A percentile compares a stretch with the other conserved stretches of the same genome.
Conservation (phyloP, 2,113 vertebrate species). For the Eurystomus gularis region DNA sequence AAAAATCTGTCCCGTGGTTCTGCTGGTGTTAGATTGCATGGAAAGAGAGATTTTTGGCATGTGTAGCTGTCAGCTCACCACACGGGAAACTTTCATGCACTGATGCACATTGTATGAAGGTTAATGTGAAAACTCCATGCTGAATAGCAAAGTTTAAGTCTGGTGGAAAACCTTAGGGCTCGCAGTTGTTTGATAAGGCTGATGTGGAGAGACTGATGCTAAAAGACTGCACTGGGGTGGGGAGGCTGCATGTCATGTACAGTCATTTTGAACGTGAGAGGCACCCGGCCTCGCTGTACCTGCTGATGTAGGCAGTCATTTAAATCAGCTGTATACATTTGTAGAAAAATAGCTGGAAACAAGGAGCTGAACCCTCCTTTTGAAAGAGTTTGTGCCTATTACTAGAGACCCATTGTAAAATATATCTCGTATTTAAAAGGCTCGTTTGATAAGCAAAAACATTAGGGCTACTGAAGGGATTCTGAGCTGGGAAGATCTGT, state of each 20-base stretch:
- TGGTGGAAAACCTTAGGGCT: background rate
- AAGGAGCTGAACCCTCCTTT: background rate
- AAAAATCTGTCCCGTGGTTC: conserved; percentile 74
- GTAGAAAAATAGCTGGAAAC: background rate
- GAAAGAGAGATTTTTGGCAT: conserved; percentile 77
- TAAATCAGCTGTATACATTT: background rate
- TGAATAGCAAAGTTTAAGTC: background rate
- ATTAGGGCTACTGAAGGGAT: background rate
- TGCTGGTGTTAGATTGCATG: conserved; percentile 75
- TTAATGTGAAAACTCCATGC: conserved; percentile 38
- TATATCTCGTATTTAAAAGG: background rate
- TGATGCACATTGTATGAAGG: conserved; percentile 75
- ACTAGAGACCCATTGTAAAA: background rate
- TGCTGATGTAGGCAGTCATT: background rate
- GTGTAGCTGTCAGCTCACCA: conserved; percentile 72
- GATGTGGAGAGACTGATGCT: background rate
- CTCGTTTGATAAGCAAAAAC: background rate
- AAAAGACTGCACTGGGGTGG: background rate
- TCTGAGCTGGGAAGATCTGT: background rate
- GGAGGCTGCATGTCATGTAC: background rate
- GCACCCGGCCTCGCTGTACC: background rate
- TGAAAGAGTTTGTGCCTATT: background rate
- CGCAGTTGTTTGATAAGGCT: background rate
- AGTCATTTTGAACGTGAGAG: background rate
- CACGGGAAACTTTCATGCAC: conserved; percentile 73